phyloP scores from a whole-genome alignment of 2,888 invertebrate genomes.

The Psylliodes chrysocephalus region DNA sequence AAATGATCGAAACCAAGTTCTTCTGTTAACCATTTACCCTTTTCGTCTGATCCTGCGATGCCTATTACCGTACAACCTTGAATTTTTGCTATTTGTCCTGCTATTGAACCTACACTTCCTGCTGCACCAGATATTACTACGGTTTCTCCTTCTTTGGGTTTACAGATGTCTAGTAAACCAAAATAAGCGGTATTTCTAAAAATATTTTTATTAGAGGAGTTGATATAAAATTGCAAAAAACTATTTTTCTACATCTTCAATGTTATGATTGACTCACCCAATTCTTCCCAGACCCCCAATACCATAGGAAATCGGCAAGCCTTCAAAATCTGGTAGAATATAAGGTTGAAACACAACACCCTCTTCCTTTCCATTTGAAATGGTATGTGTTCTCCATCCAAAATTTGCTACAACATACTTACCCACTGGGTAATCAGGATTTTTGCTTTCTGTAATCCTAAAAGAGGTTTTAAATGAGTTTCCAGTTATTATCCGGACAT shows the following conservation, averaged over 20 bases:
- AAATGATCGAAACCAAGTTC: constrained; percentile 75
- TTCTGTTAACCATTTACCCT: constrained; percentile 74
- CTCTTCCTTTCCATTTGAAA: constrained; percentile 66
- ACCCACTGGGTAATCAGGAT: constrained; percentile 72
- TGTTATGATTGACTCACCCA: constrained; percentile 68
- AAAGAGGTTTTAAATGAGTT: too few species aligned
- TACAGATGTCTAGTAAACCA: constrained; percentile 76
- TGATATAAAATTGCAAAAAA: too few species aligned
- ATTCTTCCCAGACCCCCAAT: constrained; percentile 77
- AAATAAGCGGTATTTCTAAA: constrained; percentile 78
- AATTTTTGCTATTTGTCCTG: constrained; percentile 82
- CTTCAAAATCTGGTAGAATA: constrained; percentile 69
- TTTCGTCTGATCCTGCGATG: constrained; percentile 76
- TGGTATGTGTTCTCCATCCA: constrained; percentile 75
- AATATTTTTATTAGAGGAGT: too few species aligned
- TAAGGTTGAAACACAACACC: constrained; percentile 51
- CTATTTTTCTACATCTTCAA: too few species aligned
- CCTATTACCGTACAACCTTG: constrained; percentile 77
- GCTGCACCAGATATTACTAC: constrained; percentile 80
- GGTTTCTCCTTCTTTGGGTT: constrained; percentile 77
- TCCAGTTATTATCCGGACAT: too few species aligned
- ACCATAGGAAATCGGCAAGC: constrained; percentile 70
- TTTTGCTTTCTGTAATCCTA: constrained; percentile 75
- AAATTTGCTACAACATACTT: constrained; percentile 70
- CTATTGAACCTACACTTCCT: constrained; percentile 81